Evolutionary conservation across 2,797 vertebrate genomes (phyloP), one percentile per base, ranked within the genome.

Genomic region (Percopsis omiscomaycus): DNA sequence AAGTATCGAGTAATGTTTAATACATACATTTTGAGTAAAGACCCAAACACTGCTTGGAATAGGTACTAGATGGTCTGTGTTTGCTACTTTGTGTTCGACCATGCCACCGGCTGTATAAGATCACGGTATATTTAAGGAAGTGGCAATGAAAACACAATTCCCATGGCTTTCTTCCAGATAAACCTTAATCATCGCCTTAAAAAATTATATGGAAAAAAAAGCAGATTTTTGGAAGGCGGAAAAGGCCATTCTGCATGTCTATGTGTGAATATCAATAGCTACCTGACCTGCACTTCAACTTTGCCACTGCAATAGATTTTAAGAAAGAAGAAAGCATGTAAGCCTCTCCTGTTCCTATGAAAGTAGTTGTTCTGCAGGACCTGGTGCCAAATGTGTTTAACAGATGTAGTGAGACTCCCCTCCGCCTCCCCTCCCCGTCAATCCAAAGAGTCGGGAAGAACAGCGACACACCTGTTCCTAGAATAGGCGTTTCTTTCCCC

Each of bases 401-500:
- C 86, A 90, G 82, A 91, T 87, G 84, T 85, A 55, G 16, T 22
- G 58, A 64, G 61, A 59, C 22, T 71, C 63, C 46, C 53, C 51
- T 44, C 49, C 9, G 22, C 10, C 53, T 51, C 22, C 44, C 55
- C 5, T 8, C 61, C 5, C 52, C 14, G 48, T 64, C 9, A 27
- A 69, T 68, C 77, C 16, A 74, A 56, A 44, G 66, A 32, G 45
- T 72, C 73, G 71, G 55, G 66, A 66, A 50, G 61, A 73, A 76
- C 68, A 65, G 44, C 61, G 47, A 79, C 69, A 77, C 77, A 84
- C 79, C 73, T 84, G 72, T 73, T 60, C 47, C 62, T 44, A 14
- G 22, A 65, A 60, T n/a, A 54, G 57, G 5, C 16, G 11, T 16
- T 64, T 11, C 4, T 4, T 42, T 14, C 11, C 28, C 28, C 51